phyloP scores from a whole-genome alignment of 2,888 invertebrate species.

The Agelastica alni region DNA sequence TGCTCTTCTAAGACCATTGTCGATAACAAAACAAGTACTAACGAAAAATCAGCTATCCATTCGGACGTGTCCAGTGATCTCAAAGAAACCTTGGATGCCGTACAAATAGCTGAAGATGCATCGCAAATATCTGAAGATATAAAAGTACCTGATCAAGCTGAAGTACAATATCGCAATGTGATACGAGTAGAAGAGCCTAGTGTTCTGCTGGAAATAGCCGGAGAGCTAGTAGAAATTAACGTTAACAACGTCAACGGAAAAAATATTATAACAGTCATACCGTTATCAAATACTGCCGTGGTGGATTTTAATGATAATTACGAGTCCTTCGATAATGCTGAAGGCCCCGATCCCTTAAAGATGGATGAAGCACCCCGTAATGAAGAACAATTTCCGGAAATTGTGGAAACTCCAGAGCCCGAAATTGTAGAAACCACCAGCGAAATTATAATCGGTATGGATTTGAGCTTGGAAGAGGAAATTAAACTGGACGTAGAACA shows the following conservation, averaged over 20 bases:
- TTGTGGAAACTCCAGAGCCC: slow-evolving; percentile 20
- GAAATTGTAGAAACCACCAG: slow-evolving; percentile 33
- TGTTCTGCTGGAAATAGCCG: slow-evolving; percentile 44
- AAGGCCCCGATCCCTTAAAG: slow-evolving; percentile 22
- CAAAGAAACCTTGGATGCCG: background rate
- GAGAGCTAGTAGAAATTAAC: slow-evolving; percentile 46
- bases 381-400: slow-evolving; percentile 16
- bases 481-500: slow-evolving; percentile 36
- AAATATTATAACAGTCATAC: slow-evolving; percentile 45
- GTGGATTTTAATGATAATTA: slow-evolving; percentile 47
- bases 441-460: slow-evolving; percentile 41
- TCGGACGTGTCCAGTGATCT: background rate
- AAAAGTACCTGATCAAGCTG: slow-evolving; percentile 18
- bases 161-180: slow-evolving; percentile 37
- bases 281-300: slow-evolving; percentile 41
- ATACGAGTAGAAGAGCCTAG: slow-evolving; percentile 43
- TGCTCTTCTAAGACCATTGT: background rate
- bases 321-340: slow-evolving; percentile 27
- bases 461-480: slow-evolving; percentile 40
- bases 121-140: background rate
- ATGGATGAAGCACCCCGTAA: slow-evolving; percentile 12
- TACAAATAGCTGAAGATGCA: slow-evolving; percentile 6
- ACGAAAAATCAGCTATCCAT: background rate
- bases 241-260: slow-evolving; percentile 44
- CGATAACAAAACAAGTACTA: background rate